Conservation (phyloP, 2,888 invertebrate species). For the Ryuthela nishihirai region DNA sequence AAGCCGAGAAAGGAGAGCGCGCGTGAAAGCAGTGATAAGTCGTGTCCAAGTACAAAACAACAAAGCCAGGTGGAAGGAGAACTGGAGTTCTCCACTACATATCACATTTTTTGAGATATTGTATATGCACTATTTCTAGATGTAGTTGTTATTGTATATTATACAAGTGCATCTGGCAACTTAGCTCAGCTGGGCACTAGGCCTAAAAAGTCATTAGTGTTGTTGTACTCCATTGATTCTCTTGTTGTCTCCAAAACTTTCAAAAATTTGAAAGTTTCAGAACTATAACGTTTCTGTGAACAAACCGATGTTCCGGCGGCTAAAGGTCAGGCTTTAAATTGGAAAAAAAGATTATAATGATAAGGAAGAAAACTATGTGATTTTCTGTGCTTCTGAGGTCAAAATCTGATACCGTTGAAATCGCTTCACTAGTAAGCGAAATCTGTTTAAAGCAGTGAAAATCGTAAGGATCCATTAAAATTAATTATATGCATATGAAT, state of each 20-base stretch:
- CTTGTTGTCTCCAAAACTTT: background rate
- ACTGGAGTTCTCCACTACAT: conserved; percentile 39
- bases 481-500: no score
- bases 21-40: conserved; percentile 5
- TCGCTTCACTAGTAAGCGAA: no score
- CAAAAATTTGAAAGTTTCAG: background rate
- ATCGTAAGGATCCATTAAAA: no score
- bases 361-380: no score
- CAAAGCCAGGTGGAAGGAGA: conserved; percentile 38
- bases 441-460: no score
- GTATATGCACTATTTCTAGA: conserved; percentile 40
- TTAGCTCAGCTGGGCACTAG: conserved; percentile 33
- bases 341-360: no score
- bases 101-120: conserved; percentile 40
- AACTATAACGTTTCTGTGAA: background rate
- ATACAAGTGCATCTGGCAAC: conserved; percentile 29
- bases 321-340: no score
- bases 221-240: conserved; percentile 28
- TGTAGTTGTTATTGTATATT: conserved; percentile 40
- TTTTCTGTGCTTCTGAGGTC: no score
- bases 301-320: no score
- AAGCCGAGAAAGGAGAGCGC: conserved; percentile 29
- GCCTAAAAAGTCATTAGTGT: conserved; percentile 37
- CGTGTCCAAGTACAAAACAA: conserved; percentile 31
- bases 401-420: no score